A percentile compares a stretch with the other conserved stretches of the same genome.
phyloP scores from a whole-genome alignment of 2,113 vertebrate genomes.

The Myiagra hebetior region DNA sequence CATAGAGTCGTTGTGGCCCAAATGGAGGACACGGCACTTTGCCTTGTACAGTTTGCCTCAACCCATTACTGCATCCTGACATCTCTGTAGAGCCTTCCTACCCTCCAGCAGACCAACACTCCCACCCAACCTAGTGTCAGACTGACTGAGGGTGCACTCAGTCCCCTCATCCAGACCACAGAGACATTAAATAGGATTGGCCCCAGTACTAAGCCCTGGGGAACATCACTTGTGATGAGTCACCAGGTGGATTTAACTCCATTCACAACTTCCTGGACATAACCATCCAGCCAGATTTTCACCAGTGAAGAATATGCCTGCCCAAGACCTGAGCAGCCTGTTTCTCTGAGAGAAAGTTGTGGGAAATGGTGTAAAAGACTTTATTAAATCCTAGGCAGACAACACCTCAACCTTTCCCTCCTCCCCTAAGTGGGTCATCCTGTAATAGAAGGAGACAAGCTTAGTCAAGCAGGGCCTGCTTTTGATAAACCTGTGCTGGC shows the following conservation, averaged over 20 bases:
- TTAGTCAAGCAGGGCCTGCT: not conserved
- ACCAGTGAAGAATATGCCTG: not conserved
- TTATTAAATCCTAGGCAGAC: not conserved
- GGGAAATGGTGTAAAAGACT: not conserved
- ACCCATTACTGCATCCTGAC: not conserved
- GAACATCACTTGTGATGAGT: not conserved
- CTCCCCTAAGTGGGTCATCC: too few species aligned
- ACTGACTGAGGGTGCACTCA: not conserved
- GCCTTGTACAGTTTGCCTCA: not conserved
- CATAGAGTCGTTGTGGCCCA: not conserved
- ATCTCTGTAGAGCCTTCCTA: not conserved
- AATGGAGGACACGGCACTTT: not conserved
- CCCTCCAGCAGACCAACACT: not conserved
- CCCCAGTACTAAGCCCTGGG: not conserved
- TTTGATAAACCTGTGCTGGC: rapidly evolving
- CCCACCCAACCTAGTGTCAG: not conserved
- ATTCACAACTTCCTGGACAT: not conserved
- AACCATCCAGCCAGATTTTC: not conserved
- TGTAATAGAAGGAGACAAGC: not conserved
- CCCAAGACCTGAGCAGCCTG: not conserved
- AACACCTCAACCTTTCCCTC: not conserved
- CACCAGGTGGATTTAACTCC: not conserved
- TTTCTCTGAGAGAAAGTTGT: not conserved
- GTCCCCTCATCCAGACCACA: not conserved
- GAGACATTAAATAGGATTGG: not conserved